Conservation (phyloP, 1,140 invertebrate species). For the Drosophila bocki region DNA sequence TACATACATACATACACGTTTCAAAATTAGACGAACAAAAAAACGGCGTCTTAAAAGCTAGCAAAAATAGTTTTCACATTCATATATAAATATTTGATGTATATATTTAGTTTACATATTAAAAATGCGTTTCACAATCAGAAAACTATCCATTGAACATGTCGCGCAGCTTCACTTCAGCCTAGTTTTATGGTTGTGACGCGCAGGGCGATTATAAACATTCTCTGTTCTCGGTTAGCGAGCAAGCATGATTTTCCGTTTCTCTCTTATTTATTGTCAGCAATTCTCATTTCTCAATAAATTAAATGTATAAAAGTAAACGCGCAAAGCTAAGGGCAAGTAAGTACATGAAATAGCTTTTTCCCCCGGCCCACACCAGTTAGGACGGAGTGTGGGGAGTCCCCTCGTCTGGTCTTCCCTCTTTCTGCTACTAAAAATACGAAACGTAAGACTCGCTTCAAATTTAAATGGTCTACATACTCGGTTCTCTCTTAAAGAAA, state of each 20-base stretch:
- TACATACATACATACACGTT: conserved; percentile 27
- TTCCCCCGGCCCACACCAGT: conserved; percentile 12
- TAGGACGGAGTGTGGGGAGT: conserved; percentile 56
- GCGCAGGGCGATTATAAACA: conserved; percentile 24
- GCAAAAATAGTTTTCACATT: conserved; percentile 62
- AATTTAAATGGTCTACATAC: conserved; percentile 18
- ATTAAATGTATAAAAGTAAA: conserved; percentile 13
- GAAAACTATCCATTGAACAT: conserved; percentile 13
- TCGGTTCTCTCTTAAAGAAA: background rate
- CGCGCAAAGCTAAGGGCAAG: conserved; percentile 48
- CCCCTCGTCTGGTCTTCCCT: background rate
- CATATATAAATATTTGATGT: conserved; percentile 23
- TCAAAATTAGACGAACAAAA: conserved; percentile 27
- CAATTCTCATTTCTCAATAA: conserved; percentile 55
- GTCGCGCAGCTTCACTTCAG: background rate
- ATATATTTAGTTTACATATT: conserved; percentile 27
- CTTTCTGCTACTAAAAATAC: conserved; percentile 10
- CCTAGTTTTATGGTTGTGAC: conserved; percentile 8
- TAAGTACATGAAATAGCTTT: conserved; percentile 44
- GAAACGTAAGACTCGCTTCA: conserved; percentile 20
- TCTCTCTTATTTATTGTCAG: conserved; percentile 67
- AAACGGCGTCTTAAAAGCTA: conserved; percentile 45
- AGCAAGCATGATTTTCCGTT: conserved; percentile 23
- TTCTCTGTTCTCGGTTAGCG: conserved; percentile 17
- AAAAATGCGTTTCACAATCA: conserved; percentile 17